These are phyloP conservation scores for Steatornis caripensis DNA, from an alignment of 2,113 vertebrate genomes.

Conservation along the genomic window DNA sequence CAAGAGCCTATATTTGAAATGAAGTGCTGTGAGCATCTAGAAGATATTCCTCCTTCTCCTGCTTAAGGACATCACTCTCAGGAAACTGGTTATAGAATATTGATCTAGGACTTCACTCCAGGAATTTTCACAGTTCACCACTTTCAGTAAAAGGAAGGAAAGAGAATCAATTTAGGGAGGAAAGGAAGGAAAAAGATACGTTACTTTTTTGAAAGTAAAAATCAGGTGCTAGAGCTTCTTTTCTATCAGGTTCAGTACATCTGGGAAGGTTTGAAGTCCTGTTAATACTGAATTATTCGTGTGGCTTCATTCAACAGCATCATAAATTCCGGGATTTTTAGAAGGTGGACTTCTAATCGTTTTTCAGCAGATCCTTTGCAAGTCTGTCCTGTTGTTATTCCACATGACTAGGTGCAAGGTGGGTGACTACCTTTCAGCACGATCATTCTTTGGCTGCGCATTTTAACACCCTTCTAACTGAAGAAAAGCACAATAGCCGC, in stretches of 20 bases:
- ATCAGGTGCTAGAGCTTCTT: not conserved
- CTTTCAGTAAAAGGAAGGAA: not conserved
- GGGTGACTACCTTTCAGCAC: not conserved
- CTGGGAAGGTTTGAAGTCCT: not conserved
- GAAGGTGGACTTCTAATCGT: not conserved
- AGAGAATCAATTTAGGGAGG: not conserved
- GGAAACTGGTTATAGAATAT: not conserved
- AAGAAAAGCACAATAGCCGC: not conserved
- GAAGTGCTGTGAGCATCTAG: not conserved
- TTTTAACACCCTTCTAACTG: not conserved
- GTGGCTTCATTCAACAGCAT: not conserved
- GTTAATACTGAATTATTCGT: not conserved
- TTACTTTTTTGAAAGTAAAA: not conserved
- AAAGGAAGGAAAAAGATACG: not conserved
- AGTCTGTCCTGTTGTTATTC: not conserved
- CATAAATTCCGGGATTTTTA: not conserved
- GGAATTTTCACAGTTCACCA: not conserved
- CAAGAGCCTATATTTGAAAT: not conserved
- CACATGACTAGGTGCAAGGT: not conserved
- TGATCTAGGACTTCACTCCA: not conserved
- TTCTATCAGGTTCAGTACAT: not conserved
- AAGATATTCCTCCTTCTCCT: not conserved
- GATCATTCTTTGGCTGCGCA: not conserved
- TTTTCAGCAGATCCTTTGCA: not conserved
- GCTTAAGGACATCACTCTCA: not conserved